Conservation (phyloP, 2,113 vertebrate genomes). For the Oreochromis aureus region DNA sequence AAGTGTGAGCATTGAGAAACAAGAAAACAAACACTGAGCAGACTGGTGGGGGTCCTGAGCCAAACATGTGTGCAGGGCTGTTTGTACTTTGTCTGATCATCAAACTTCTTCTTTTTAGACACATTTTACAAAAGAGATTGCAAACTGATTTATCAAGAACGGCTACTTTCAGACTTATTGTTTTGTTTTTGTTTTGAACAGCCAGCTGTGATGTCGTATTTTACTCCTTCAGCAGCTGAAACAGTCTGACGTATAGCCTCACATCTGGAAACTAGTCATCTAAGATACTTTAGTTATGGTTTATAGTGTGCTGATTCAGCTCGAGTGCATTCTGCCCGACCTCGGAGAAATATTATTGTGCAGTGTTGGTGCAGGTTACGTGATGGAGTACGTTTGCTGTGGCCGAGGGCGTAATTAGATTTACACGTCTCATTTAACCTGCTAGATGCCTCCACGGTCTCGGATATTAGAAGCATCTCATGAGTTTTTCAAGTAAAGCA, state of each 20-base stretch:
- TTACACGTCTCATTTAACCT: conserved; percentile 50
- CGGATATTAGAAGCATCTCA: conserved; percentile 9
- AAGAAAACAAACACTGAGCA: background rate
- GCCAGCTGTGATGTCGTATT: background rate
- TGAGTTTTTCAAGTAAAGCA: background rate
- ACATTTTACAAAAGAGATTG: background rate
- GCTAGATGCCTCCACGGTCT: conserved; percentile 11
- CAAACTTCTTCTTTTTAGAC: background rate
- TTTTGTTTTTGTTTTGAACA: background rate
- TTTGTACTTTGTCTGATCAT: background rate
- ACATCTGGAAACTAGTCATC: conserved; percentile 39
- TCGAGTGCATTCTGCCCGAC: background rate
- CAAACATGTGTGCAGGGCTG: background rate
- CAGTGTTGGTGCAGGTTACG: conserved; percentile 12
- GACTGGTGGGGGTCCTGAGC: background rate
- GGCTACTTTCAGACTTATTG: background rate
- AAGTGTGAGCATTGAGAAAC: background rate
- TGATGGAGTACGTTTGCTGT: conserved; percentile 17
- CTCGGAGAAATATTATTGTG: conserved; percentile 21
- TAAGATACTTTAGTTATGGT: conserved; percentile 19
- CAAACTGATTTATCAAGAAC: background rate
- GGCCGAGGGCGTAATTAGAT: conserved; percentile 37
- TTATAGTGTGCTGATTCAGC: conserved; percentile 51
- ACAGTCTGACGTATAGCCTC: background rate
- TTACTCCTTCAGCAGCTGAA: conserved; percentile 16